phyloP scores from a whole-genome alignment of 2,888 invertebrate genomes.

The Philopedon plagiatum region DNA sequence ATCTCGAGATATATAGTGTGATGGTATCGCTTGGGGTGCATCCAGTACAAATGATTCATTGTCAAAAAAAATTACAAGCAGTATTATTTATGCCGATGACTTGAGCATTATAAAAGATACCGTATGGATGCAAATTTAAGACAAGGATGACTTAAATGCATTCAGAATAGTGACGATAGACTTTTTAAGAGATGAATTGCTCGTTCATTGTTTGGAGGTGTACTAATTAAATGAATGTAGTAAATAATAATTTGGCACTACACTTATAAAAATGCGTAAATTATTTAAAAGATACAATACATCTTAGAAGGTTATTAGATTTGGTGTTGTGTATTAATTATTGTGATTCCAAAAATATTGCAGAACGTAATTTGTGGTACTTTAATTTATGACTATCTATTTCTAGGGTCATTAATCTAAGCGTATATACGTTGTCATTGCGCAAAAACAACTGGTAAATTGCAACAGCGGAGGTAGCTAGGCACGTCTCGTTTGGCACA shows the following conservation, averaged over 20 bases:
- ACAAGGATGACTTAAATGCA: not conserved
- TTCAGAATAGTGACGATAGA: constrained; percentile 29
- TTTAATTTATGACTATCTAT: constrained; percentile 21
- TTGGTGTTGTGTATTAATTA: too few species aligned
- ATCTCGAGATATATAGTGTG: constrained; percentile 24
- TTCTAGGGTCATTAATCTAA: constrained; percentile 34
- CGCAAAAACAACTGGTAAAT: constrained; percentile 33
- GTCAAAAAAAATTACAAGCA: constrained; percentile 46
- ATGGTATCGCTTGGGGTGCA: constrained; percentile 45
- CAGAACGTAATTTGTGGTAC: not conserved
- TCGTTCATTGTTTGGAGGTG: constrained; percentile 6
- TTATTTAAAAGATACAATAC: not conserved
- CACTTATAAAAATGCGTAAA: not conserved
- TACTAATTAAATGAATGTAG: constrained; percentile 29
- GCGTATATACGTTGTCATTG: constrained; percentile 30
- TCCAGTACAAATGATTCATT: constrained; percentile 45
- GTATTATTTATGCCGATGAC: constrained; percentile 49
- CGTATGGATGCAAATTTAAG: constrained; percentile 39
- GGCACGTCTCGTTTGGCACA: constrained; percentile 38
- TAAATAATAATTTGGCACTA: constrained; percentile 20
- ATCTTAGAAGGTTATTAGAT: too few species aligned
- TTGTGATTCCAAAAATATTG: not conserved
- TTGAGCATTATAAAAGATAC: constrained; percentile 28
- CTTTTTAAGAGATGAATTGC: constrained; percentile 10
- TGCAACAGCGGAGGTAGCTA: constrained; percentile 22